These are phyloP conservation scores for Biston betularia DNA, from an alignment of 2,888 invertebrate genomes.

Conservation along the genomic window DNA sequence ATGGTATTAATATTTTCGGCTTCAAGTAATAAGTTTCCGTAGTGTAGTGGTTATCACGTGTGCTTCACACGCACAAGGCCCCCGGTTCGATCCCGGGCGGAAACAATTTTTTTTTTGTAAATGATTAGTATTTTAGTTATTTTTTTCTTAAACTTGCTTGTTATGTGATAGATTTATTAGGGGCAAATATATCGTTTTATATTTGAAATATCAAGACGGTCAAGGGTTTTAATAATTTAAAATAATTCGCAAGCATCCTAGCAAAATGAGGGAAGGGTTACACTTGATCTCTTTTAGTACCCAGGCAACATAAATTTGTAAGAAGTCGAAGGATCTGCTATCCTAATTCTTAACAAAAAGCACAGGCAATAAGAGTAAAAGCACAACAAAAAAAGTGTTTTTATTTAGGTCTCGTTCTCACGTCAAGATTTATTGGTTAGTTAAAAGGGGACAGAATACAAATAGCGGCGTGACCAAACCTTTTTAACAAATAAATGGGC, in stretches of 20 bases:
- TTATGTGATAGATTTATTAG: too few species aligned
- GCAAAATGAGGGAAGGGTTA: slow-evolving; percentile 25
- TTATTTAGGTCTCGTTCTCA: slow-evolving; percentile 19
- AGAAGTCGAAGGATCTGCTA: slow-evolving; percentile 13
- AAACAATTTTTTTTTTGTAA: slow-evolving; percentile 73
- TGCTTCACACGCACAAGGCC: slow-evolving; percentile 91
- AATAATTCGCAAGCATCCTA: neutral
- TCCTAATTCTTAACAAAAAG: slow-evolving; percentile 15
- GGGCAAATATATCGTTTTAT: too few species aligned
- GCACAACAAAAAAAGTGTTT: slow-evolving; percentile 20
- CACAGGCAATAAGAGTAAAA: slow-evolving; percentile 8
- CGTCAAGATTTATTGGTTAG: slow-evolving; percentile 28
- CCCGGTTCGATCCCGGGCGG: slow-evolving; percentile 89
- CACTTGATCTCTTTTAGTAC: slow-evolving; percentile 32
- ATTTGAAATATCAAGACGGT: too few species aligned
- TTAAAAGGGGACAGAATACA: slow-evolving; percentile 31
- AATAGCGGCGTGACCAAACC: slow-evolving; percentile 25
- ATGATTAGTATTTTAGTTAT: slow-evolving; percentile 1
- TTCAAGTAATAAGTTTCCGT: slow-evolving; percentile 79
- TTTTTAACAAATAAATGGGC: slow-evolving; percentile 38
- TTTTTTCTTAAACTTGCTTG: too few species aligned
- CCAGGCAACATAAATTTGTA: slow-evolving; percentile 23
- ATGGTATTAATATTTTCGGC: slow-evolving; percentile 21
- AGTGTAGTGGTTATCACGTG: slow-evolving; percentile 92
- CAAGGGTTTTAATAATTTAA: too few species aligned